These are phyloP conservation scores for Monopterus albus DNA, from an alignment of 2,113 vertebrate genomes.

Conservation along the genomic window DNA sequence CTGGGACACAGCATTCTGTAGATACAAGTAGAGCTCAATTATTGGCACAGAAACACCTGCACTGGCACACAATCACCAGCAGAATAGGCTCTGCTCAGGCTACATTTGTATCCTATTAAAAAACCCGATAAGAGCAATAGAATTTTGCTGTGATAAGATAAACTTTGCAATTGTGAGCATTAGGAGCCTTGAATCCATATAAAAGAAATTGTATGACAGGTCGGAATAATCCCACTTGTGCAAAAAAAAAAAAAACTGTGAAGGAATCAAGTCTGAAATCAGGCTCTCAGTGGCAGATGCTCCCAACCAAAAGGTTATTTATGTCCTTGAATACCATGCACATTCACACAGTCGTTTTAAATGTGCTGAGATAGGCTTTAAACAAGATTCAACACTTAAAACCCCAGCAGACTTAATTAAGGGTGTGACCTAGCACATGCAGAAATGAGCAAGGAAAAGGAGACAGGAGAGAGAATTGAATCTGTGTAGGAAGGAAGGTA, in stretches of 20 bases:
- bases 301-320: conserved; percentile 82
- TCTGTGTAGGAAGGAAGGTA: conserved; percentile 37
- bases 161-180: conserved; percentile 92
- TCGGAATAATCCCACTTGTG: conserved; percentile 82
- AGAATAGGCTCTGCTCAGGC: conserved; percentile 80
- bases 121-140: conserved; percentile 99
- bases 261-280: conserved; percentile 75
- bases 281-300: conserved; percentile 75
- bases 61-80: conserved; percentile 81
- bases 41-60: conserved; percentile 76
- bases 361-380: conserved; percentile 96
- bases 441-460: conserved; percentile 60
- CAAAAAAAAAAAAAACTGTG: conserved; percentile 24
- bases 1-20: conserved; percentile 77
- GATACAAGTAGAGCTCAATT: conserved; percentile 83
- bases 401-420: conserved; percentile 98
- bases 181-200: conserved; percentile 83
- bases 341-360: conserved; percentile 84
- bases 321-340: conserved; percentile 88
- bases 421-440: conserved; percentile 87
- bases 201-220: conserved; percentile 87
- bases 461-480: conserved; percentile 58
- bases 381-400: conserved; percentile 94
- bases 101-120: conserved; percentile 88
- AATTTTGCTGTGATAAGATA: conserved; percentile 97